Evolutionary conservation across 2,888 invertebrate genomes (phyloP), one percentile per base, ranked within the genome.

Genomic region (Chloroclysta siterata): DNA sequence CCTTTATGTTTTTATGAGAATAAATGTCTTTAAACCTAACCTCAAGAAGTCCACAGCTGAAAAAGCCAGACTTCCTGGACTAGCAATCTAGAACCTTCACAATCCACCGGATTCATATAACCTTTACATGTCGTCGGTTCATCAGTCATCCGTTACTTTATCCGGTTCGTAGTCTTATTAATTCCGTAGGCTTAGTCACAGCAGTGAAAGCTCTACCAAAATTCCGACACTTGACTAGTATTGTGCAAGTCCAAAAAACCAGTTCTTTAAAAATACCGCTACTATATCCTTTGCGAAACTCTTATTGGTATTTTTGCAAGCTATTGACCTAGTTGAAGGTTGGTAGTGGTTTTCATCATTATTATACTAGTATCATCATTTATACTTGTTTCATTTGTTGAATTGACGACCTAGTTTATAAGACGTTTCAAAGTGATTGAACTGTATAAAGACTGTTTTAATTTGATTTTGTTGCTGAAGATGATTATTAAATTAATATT

Each of bases 171-270:
- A 5, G n/a, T 42, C 8, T 15, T 14, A 50, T 14, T 33, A 50
- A 39, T n/a, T 47, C 14, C 28, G 29, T 2, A n/a, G 46, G 6
- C 42, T 53, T 52, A 56, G 41, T 51, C 54, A 63, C 57, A 39
- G 47, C 29, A 53, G 64, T 60, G 64, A 64, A 64, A 64, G 64
- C 29, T 14, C 48, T n/a, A 14, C 47, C 36, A 42, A 64, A 60
- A 60, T 41, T 48, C 47, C 57, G 7, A 29, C 47, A 47, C 44
- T 39, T n/a, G 6, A 11, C 10, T 10, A 53, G n/a, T 33, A 47
- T 60, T 60, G 64, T 60, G 64, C 42, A 64, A 64, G 59, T 13
- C 48, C 15, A 44, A 14, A 22, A 42, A 56, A 64, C 55, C 14
- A 42, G 64, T 53, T 64, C 14, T 28, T 6, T 15, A 44, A 44